Percentiles rank a stretch among this genome's conserved stretches.
Conservation (phyloP, 2,797 vertebrate species). For the Synaphobranchus kaupii region DNA sequence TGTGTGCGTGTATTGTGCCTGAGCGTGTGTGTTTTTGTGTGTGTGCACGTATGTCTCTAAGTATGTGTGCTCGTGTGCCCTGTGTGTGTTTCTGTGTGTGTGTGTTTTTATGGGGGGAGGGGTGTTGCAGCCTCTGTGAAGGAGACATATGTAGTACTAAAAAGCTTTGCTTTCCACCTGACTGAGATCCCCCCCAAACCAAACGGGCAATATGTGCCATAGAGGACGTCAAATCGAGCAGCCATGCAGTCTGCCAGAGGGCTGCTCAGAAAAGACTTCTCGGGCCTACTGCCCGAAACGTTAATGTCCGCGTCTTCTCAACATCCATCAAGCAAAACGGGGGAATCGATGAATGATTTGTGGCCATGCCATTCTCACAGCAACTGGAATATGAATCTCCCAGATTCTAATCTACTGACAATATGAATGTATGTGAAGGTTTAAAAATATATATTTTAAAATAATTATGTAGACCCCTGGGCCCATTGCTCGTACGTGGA, state of each 20-base stretch:
- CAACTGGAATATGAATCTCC: constrained; percentile 11
- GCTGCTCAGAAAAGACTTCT: not conserved
- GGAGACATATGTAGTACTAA: not conserved
- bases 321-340: constrained; percentile 28
- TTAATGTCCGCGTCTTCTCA: not conserved
- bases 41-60: not conserved
- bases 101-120: not conserved
- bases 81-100: not conserved
- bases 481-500: too few relatives aligned
- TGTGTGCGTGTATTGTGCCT: not conserved
- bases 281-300: not conserved
- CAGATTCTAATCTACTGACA: constrained; percentile 10
- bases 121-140: not conserved
- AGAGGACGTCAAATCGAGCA: not conserved
- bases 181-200: not conserved
- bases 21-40: not conserved
- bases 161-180: not conserved
- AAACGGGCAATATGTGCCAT: too few relatives aligned
- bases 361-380: not conserved
- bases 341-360: constrained; percentile 32
- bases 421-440: constrained; percentile 1
- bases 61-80: not conserved
- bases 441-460: constrained; percentile 14
- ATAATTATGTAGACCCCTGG: constrained; percentile 16
- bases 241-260: not conserved